phyloP scores from a whole-genome alignment of 1,140 invertebrate genomes.

The Leptoteleia sp. region DNA sequence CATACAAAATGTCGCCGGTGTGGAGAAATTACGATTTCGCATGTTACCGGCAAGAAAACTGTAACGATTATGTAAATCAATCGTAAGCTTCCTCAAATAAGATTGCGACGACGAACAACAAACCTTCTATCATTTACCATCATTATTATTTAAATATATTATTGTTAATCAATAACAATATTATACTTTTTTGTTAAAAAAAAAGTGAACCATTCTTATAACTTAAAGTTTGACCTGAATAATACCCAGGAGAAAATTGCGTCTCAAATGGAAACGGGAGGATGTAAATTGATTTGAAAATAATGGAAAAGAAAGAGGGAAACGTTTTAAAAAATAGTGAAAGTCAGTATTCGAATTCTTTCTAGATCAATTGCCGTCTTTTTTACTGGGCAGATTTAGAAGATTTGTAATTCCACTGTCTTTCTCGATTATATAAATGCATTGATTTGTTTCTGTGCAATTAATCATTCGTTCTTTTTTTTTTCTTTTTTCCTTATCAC shows the following conservation, averaged over 20 bases:
- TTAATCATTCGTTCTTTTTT: no score
- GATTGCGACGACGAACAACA: no score
- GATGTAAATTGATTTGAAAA: conserved; percentile 33
- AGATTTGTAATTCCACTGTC: conserved; percentile 6
- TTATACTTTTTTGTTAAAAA: no score
- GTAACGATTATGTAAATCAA: conserved; percentile 46
- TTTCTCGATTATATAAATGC: conserved; percentile 11
- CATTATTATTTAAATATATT: no score
- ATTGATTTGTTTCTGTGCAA: conserved; percentile 7
- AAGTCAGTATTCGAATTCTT: conserved; percentile 39
- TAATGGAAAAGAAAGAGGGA: conserved; percentile 37
- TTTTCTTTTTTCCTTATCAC: conserved; percentile 13
- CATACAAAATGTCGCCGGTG: neutral
- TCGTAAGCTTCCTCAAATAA: conserved; percentile 26
- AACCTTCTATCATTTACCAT: no score
- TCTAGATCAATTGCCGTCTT: conserved; percentile 18
- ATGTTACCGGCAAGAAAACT: conserved; percentile 9
- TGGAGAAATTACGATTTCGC: conserved; percentile 15
- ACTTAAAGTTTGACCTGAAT: conserved; percentile 38
- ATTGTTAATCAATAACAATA: no score
- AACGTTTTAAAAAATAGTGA: conserved; percentile 49
- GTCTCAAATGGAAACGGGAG: conserved; percentile 21
- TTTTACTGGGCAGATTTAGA: conserved; percentile 11
- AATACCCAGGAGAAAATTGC: conserved; percentile 8
- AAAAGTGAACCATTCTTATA: conserved; percentile 6